phyloP scores from a whole-genome alignment of 2,797 vertebrate genomes.

The Limosa lapponica region DNA sequence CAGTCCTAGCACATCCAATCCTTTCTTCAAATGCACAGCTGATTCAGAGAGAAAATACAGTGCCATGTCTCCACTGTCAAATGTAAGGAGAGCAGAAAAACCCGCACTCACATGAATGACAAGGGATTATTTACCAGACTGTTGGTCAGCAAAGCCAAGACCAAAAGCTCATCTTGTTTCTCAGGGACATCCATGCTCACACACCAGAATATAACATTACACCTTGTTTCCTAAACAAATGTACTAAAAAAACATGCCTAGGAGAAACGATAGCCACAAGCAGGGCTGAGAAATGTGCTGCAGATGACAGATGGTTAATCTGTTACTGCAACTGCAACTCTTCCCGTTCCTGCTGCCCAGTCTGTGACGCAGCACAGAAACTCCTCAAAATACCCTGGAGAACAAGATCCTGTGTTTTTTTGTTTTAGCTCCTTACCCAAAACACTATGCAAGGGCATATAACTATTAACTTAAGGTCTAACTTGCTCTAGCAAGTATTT shows the following conservation, averaged over 20 bases:
- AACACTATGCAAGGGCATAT: background rate
- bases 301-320: background rate
- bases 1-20: background rate
- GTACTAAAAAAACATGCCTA: background rate
- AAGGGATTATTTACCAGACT: background rate
- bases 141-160: background rate
- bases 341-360: background rate
- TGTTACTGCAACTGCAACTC: background rate
- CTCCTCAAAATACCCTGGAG: background rate
- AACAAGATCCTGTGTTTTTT: background rate
- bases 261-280: background rate
- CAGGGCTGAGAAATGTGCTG: background rate
- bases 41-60: background rate
- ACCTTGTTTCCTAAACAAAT: background rate
- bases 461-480: background rate
- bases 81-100: background rate
- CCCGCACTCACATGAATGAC: background rate
- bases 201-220: background rate
- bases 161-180: background rate
- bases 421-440: background rate
- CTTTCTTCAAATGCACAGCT: background rate
- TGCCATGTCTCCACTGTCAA: background rate
- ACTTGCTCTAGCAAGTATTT: background rate
- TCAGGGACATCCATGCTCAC: background rate
- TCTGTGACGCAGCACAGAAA: background rate